Conservation (phyloP, 2,797 vertebrate species). For the Miichthys miiuy region DNA sequence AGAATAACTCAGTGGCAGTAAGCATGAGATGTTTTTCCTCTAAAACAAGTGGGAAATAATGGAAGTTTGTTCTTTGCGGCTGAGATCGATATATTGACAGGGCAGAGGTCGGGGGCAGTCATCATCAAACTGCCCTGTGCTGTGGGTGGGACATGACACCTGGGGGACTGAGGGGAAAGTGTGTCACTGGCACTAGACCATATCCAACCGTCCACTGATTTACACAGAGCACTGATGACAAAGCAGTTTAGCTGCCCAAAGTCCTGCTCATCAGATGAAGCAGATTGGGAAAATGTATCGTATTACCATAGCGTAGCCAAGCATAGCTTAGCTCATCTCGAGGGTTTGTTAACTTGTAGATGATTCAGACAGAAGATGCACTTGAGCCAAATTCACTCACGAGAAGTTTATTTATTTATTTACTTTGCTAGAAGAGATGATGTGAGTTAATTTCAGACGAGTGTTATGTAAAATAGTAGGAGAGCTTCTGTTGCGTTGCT, state of each 20-base stretch:
- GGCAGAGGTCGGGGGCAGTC: slow-evolving; percentile 60
- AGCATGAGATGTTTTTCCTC: slow-evolving; percentile 29
- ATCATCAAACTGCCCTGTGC: slow-evolving; percentile 48
- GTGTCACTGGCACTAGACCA: slow-evolving; percentile 59
- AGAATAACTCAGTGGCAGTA: neutral
- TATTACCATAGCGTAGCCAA: neutral
- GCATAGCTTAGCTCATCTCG: neutral
- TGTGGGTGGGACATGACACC: slow-evolving; percentile 58
- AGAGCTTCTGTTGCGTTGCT: slow-evolving; percentile 37
- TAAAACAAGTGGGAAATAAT: slow-evolving; percentile 69
- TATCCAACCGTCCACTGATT: slow-evolving; percentile 17
- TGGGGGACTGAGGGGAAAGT: slow-evolving; percentile 37
- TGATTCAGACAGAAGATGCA: slow-evolving; percentile 6
- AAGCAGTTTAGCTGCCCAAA: slow-evolving; percentile 51
- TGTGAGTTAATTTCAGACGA: slow-evolving; percentile 28
- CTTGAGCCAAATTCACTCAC: neutral
- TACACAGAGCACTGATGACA: slow-evolving; percentile 59
- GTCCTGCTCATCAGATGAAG: slow-evolving; percentile 3
- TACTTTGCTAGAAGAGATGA: neutral
- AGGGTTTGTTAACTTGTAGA: neutral
- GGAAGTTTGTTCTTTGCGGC: slow-evolving; percentile 63
- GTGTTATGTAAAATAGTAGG: slow-evolving; percentile 54
- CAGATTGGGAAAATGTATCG: neutral
- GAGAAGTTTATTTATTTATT: neutral
- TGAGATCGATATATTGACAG: slow-evolving; percentile 66